These are phyloP conservation scores for Elephas maximus DNA, from an alignment of 2,113 vertebrate genomes.

Conservation along the genomic window DNA sequence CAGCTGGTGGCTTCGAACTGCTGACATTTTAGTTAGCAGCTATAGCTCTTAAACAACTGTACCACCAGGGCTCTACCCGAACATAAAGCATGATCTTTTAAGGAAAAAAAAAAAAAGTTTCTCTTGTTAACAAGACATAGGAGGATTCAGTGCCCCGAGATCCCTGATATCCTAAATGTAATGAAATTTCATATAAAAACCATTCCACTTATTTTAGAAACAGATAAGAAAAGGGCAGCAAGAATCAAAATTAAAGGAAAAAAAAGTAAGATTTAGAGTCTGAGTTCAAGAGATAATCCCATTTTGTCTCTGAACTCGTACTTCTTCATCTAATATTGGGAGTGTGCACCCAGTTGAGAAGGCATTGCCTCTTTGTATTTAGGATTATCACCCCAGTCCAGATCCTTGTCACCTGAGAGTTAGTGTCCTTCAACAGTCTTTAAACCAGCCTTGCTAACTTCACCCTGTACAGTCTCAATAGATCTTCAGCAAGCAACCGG, in stretches of 20 bases:
- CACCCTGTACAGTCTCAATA: neutral
- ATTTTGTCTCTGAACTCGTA: neutral
- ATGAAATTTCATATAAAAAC: neutral
- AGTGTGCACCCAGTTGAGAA: neutral
- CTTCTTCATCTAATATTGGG: neutral
- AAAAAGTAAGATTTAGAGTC: neutral
- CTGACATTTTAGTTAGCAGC: too few relatives aligned
- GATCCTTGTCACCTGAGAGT: neutral
- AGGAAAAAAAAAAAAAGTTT: neutral
- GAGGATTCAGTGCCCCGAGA: neutral
- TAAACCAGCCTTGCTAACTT: neutral
- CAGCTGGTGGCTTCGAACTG: too few relatives aligned
- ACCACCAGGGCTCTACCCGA: too few relatives aligned
- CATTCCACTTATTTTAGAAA: slow-evolving; percentile 9
- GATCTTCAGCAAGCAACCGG: neutral
- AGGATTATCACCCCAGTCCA: neutral
- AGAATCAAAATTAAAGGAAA: neutral
- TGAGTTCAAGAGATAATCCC: neutral
- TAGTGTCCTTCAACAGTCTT: neutral
- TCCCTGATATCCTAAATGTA: neutral
- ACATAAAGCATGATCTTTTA: neutral
- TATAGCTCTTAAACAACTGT: too few relatives aligned
- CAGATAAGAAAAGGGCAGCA: neutral
- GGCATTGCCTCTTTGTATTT: neutral
- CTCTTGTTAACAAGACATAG: neutral